Conservation (phyloP, 2,888 invertebrate species). For the Hofmannophila pseudospretella region DNA sequence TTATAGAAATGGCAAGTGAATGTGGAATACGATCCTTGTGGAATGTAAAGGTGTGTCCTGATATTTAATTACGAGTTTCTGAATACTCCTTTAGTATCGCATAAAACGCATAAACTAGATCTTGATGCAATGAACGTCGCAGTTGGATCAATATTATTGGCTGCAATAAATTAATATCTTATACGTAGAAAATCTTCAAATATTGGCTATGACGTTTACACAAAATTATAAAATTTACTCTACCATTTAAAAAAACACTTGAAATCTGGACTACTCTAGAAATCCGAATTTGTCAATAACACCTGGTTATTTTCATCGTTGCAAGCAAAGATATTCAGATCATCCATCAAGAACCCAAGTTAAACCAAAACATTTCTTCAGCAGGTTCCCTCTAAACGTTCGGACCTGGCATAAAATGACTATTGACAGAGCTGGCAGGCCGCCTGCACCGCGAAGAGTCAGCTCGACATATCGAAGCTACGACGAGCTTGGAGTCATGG, state of each 20-base stretch:
- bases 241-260: too few relatives aligned
- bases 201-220: too few relatives aligned
- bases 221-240: too few relatives aligned
- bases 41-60: neutral
- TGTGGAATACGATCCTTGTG: neutral
- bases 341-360: conserved; percentile 19
- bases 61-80: too few relatives aligned
- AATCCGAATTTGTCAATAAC: too few relatives aligned
- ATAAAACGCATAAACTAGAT: neutral
- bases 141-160: too few relatives aligned
- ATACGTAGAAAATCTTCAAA: too few relatives aligned
- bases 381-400: conserved; percentile 49
- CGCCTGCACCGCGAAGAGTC: conserved; percentile 61
- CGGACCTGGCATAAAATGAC: conserved; percentile 52
- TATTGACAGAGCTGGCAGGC: conserved; percentile 62
- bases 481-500: conserved; percentile 62
- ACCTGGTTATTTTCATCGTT: too few relatives aligned
- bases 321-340: conserved; percentile 45
- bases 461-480: conserved; percentile 71
- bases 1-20: neutral
- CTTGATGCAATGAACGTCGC: too few relatives aligned
- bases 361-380: conserved; percentile 38
- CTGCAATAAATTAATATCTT: too few relatives aligned
- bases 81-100: too few relatives aligned
- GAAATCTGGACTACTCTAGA: too few relatives aligned